These are phyloP conservation scores for Rhinatrema bivittatum DNA, from an alignment of 2,797 vertebrate genomes.

Conservation along the genomic window DNA sequence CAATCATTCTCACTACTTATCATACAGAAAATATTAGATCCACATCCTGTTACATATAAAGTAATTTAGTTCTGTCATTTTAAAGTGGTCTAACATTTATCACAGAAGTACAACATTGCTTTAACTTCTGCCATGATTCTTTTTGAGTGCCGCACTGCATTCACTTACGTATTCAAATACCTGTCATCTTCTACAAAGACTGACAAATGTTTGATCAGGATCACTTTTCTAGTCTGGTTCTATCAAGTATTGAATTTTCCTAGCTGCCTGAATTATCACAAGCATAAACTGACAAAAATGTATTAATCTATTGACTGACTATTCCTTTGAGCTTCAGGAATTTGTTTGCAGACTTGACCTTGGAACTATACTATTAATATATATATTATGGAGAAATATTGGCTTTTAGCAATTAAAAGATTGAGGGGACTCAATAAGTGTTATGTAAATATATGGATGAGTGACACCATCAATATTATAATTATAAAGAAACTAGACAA, in stretches of 20 bases:
- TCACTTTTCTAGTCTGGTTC: constrained; percentile 39
- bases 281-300: constrained; percentile 66
- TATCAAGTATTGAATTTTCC: constrained; percentile 40
- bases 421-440: no score
- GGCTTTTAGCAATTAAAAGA: no score
- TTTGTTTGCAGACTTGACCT: constrained; percentile 17
- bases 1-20: constrained; percentile 26
- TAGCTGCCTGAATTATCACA: constrained; percentile 58
- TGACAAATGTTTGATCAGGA: constrained; percentile 58
- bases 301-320: constrained; percentile 56
- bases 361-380: constrained; percentile 21
- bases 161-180: constrained; percentile 53
- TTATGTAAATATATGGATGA: no score
- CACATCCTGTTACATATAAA: constrained; percentile 25
- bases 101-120: constrained; percentile 27
- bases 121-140: constrained; percentile 42
- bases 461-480: no score
- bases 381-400: no score
- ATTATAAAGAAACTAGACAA: no score
- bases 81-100: constrained; percentile 55
- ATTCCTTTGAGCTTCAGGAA: constrained; percentile 11
- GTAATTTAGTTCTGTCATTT: constrained; percentile 60
- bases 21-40: constrained; percentile 25
- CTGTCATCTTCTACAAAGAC: constrained; percentile 53
- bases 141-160: constrained; percentile 40